Base-by-base conservation (phyloP, 2,113 vertebrate genomes). In the Otocyon megalotis region DNA sequence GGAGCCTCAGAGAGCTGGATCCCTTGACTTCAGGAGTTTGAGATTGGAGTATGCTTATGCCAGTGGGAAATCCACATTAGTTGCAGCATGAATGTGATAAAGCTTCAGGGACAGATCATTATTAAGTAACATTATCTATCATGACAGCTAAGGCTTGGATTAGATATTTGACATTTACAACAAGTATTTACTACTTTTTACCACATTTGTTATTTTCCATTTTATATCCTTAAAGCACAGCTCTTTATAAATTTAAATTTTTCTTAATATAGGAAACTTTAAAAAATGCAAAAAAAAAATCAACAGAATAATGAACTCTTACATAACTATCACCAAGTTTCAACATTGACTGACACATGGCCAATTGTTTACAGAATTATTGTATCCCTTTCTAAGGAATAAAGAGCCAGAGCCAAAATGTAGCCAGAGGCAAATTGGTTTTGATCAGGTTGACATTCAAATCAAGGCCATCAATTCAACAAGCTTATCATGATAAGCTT, bases 381-480 rank as follows among this genome's bases (percentile, higher is more conserved):
- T 95, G 3, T 37, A 15, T 65, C 15, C 8, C 96, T 87, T 60
- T 26, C 37, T 72, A 76, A 35, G 56, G 84, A 50, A 8, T 60
- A 28, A 88, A 65, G 13, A 87, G 4, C 87, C 65, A 94, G 60
- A 94, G 80, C 87, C 53, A 48, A 48, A 91, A 89, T 69, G 28
- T 48, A 2, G 79, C 67, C 62, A 80, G 28, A 58, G 15, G 1
- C 9, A 83, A 43, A 65, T 60, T 58, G 35, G 71, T 71, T 37
- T 88, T 76, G 60, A 92, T 88, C 16, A 5, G 24, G 2, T 58
- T 58, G 7, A 22, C 2, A 0, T 86, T 32, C 56, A 26, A 69
- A 6, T 54, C 50, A 24, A 90, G 8, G 1, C 22, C 8, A 69
- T 35, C 14, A 50, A 28, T 77, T 92, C 72, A 88, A 79, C 12